Evolutionary conservation across 2,113 vertebrate genomes (phyloP).

Genomic region (Strigops habroptila): DNA sequence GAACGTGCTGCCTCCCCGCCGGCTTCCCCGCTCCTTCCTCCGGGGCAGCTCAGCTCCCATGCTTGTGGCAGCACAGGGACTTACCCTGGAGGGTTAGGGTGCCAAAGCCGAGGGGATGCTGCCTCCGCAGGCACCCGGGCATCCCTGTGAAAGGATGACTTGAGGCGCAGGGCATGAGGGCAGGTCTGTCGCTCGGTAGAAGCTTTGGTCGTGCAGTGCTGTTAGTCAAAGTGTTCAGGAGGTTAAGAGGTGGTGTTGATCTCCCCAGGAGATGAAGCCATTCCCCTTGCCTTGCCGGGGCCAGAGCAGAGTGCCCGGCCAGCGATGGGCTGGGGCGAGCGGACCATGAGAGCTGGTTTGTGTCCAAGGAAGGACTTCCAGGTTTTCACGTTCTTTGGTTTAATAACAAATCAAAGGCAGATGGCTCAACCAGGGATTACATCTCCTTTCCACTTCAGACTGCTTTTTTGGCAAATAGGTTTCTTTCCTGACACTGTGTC

Average conservation of each 20-base stretch:
- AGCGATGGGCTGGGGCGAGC: background rate
- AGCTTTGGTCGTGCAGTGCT: background rate
- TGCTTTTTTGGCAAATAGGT: background rate
- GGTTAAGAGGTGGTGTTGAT: rapidly evolving
- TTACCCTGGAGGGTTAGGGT: background rate
- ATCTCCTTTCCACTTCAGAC: background rate
- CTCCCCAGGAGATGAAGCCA: background rate
- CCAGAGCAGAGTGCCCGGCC: rapidly evolving
- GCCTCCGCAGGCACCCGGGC: rapidly evolving
- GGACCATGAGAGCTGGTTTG: background rate
- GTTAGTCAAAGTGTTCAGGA: rapidly evolving
- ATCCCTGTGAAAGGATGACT: background rate
- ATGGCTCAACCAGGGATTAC: background rate
- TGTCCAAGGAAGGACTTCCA: background rate
- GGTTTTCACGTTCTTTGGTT: conserved; percentile 33
- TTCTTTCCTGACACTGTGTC: background rate
- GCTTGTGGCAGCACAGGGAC: background rate
- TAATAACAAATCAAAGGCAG: conserved; percentile 3
- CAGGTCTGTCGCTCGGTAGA: background rate
- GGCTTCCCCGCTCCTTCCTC: background rate
- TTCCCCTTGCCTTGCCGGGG: background rate
- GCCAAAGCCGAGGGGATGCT: background rate
- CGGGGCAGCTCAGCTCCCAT: background rate
- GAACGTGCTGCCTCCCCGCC: background rate
- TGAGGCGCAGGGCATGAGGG: rapidly evolving